Base-by-base conservation (phyloP, 2,888 invertebrate species). In the Eremobia ochroleuca region DNA sequence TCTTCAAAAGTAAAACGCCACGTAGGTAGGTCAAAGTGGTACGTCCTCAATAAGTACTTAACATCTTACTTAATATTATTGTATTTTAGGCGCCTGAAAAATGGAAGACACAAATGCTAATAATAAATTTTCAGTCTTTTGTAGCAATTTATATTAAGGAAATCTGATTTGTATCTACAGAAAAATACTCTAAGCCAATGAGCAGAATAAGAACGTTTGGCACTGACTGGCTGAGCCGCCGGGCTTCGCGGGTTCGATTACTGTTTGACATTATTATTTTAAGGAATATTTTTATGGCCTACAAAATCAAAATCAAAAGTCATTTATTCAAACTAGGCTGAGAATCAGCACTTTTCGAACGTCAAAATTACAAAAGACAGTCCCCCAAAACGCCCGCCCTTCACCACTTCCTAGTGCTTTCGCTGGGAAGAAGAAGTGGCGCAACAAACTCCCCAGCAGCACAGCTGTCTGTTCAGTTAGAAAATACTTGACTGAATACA, bases 11-110 rank as follows among this genome's bases (percentile, higher is more conserved):
- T 83, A 69, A 81, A 77, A 67, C 18, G 25, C 40, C 62, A 73
- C 68, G 66, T 76, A 74, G 75, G 77, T 81, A 77, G 73, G 83
- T 82, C 74, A 75, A 62, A 77, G 55, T 52, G 37, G 31, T 79
- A 71, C 61, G 70, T 74, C 59, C 77, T 83, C 66, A 52, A 72
- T 68, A 64, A 83, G 31, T 66, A 21, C 55, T 62, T 70, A 65
- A 73, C 37, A 43, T 65, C 34, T 64, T 77, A 59, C 4, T 55
- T 55, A 55, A 28, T 52, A n/a, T n/a, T n/a, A n/a, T n/a, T n/a
- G n/a, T n/a, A n/a, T n/a, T n/a, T n/a, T n/a, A n/a, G n/a, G n/a
- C 34, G 31, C 25, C 18, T 11, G 11, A 40, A 61, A 70, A 43
- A 46, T 18, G 2, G 5, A 28, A 40, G 55, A 40, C 21, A 40